Base-by-base conservation (phyloP, 2,113 vertebrate genomes). In the Pangasianodon hypophthalmus region DNA sequence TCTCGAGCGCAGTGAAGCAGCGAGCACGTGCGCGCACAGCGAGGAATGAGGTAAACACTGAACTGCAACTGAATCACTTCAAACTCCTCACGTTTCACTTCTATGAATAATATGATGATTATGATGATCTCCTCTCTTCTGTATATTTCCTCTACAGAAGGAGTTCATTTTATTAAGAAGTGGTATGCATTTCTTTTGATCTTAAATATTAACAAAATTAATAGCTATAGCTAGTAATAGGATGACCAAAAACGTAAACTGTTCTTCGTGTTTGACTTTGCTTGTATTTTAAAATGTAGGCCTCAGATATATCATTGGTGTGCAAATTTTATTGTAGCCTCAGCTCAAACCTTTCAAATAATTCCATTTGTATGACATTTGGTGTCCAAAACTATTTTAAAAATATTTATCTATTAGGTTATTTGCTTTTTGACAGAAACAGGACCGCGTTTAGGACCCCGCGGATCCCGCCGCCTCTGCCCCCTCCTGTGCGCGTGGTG, bases 391-490 rank as follows among this genome's bases (percentile, higher is more conserved):
- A 21, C 9, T 37, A 21, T 50, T 18, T 32, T 3, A 7, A 7
- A 19, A 54, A 32, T n/a, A 32, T 32, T 32, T 6, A 41, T 41
- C 2, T 44, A 21, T 44, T 26, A 41, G 16, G 26, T 5, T 41
- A 44, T 41, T 60, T 84, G 32, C 4, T 41, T 86, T 52, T 75
- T 83, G 46, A 60, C 58, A 41, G 18, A 58, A 90, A 90, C n/a
- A 13, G 14, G 4, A 87, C 83, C 75, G 24, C 32, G 80, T 92
- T 77, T 50, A 26, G 77, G 94, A 95, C 95, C 95, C 94, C 64
- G 91, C 1, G 92, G 83, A 92, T 0, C 71, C 75, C 44, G 56
- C 92, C 91, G 16, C 0, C 69, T 93, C 95, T 95, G 95, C 91
- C 18, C n/a, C 64, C 48, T 48, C 26, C 54, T 44, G 37, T 0